Evolutionary conservation across 2,888 invertebrate genomes (phyloP).

Genomic region (Liodrosophila aerea): DNA sequence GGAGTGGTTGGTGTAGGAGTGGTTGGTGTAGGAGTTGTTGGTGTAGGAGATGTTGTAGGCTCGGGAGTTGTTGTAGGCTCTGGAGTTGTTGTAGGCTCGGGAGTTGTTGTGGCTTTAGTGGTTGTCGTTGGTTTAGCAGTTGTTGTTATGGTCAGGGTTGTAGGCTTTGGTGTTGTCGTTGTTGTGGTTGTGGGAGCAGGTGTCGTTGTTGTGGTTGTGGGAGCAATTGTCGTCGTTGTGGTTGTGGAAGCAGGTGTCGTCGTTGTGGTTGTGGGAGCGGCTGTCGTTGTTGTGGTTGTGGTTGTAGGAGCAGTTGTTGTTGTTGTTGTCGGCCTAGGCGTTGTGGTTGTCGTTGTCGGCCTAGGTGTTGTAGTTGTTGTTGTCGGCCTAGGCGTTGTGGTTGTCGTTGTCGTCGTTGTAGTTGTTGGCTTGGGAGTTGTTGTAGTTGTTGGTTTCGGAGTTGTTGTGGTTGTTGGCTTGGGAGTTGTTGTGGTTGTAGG

Average conservation of each 20-base stretch:
- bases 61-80: slow-evolving; percentile 5
- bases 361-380: slow-evolving; percentile 12
- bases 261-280: slow-evolving; percentile 3
- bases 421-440: slow-evolving; percentile 4
- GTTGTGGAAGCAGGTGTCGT: slow-evolving; percentile 6
- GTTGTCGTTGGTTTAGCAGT: neutral
- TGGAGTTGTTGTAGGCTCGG: neutral
- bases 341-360: slow-evolving; percentile 3
- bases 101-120: neutral
- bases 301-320: slow-evolving; percentile 9
- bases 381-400: neutral
- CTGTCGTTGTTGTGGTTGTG: neutral
- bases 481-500: neutral
- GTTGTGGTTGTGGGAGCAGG: neutral
- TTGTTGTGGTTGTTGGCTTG: neutral
- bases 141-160: too few species aligned
- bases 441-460: neutral
- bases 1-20: too few species aligned
- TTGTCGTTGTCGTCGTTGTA: neutral
- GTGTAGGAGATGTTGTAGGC: neutral
- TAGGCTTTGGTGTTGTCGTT: neutral
- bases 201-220: neutral
- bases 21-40: too few species aligned
- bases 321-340: neutral
- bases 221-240: slow-evolving; percentile 27